Evolutionary conservation across 2,888 invertebrate species (phyloP), one percentile per base, ranked within the genome.

Genomic region (Drosophila picticornis): DNA sequence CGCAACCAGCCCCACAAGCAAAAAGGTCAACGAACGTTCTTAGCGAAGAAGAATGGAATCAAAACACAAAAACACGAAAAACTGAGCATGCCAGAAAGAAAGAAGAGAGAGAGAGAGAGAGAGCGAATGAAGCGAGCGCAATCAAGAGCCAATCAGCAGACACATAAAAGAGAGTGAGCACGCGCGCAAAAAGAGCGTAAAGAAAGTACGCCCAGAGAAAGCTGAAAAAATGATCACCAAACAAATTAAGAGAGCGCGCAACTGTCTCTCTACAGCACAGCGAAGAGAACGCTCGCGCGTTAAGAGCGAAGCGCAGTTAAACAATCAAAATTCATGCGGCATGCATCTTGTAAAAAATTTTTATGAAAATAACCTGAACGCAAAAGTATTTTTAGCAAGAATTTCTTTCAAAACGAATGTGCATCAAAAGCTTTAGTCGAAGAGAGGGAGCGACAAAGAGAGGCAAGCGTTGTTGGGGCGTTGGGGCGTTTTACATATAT

Each of bases 1-100:
- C 60, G 72, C 70, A 76, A 77, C 79, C 70, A 80, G 79, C 77
- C 80, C 70, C 76, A 74, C 67, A 75, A 79, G 75, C 66, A 83
- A 85, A 75, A 85, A 91, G 91, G 91, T 92, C 91, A 92, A 90
- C 91, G 91, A 91, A 92, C 91, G 91, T 92, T 92, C 91, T 92
- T 91, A 90, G 87, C 84, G 83, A 90, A 91, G 92, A 92, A 92
- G 86, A 89, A 85, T 88, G 90, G 91, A 91, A 92, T 92, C 91
- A 92, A 92, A 92, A 92, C 91, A 92, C 91, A 91, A 91, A 90
- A 86, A 90, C 79, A 78, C 80, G 80, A 89, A 91, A 91, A 90
- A 91, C 72, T 77, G 72, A 84, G 82, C 72, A 75, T 63, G 53
- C 66, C 68, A 40, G 65, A 64, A 56, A 58, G 72, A 65, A 71